Evolutionary conservation across 2,888 invertebrate species (phyloP).

Genomic region (Sesia apiformis): DNA sequence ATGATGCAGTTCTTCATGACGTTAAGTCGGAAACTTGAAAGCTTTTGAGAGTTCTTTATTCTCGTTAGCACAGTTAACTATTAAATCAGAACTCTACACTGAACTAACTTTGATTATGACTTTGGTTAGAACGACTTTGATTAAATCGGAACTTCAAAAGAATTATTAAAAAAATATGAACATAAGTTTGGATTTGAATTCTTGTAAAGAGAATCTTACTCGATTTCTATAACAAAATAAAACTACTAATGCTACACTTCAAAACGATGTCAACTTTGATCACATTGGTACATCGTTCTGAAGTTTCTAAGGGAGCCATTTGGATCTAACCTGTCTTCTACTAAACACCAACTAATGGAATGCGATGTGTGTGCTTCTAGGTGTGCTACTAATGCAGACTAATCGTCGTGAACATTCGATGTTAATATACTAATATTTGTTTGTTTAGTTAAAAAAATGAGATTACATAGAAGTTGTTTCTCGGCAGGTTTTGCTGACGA

Average conservation of each 20-base stretch:
- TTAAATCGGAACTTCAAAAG: too few relatives aligned
- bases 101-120: too few relatives aligned
- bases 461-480: constrained; percentile 2
- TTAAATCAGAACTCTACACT: too few relatives aligned
- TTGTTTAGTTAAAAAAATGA: background rate
- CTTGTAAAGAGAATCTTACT: too few relatives aligned
- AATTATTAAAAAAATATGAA: too few relatives aligned
- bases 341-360: constrained; percentile 41
- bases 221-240: too few relatives aligned
- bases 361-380: constrained; percentile 58
- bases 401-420: constrained; percentile 24
- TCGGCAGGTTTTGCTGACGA: constrained; percentile 69
- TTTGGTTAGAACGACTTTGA: too few relatives aligned
- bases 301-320: constrained; percentile 27
- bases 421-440: constrained; percentile 36
- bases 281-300: constrained; percentile 1
- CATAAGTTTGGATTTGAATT: too few relatives aligned
- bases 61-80: too few relatives aligned
- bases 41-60: too few relatives aligned
- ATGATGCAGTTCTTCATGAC: too few relatives aligned
- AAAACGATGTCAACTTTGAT: background rate
- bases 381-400: constrained; percentile 61
- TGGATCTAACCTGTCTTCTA: constrained; percentile 33
- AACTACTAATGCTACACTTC: background rate
- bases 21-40: too few relatives aligned